Conservation (phyloP, 2,888 invertebrate genomes). For the Drosophila birchii region DNA sequence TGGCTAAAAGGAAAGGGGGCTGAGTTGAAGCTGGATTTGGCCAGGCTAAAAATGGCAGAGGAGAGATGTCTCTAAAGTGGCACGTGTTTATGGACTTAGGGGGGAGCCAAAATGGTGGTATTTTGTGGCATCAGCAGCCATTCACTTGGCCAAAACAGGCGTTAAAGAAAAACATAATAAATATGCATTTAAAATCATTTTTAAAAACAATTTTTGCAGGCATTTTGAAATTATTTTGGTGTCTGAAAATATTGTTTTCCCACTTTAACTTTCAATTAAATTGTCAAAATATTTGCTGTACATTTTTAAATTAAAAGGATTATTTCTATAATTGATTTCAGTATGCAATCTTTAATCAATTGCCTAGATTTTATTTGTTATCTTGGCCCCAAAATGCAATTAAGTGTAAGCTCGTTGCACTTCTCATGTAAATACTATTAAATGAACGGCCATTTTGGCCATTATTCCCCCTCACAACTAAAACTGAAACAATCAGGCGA, state of each 20-base stretch:
- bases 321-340: neutral
- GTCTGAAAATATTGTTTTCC: too few relatives aligned
- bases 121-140: constrained; percentile 46
- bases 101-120: constrained; percentile 41
- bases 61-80: constrained; percentile 55
- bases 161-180: neutral
- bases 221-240: neutral
- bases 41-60: constrained; percentile 15
- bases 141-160: constrained; percentile 28
- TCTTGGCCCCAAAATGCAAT: constrained; percentile 8
- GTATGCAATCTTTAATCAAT: neutral
- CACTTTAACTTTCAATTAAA: neutral
- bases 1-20: constrained; percentile 15
- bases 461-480: constrained; percentile 20
- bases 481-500: constrained; percentile 33
- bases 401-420: constrained; percentile 20
- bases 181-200: neutral
- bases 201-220: too few relatives aligned
- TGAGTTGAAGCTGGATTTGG: constrained; percentile 12
- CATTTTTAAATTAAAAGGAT: neutral
- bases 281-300: neutral
- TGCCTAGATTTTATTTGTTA: constrained; percentile 2
- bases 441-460: constrained; percentile 12
- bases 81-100: constrained; percentile 72
- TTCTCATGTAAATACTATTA: constrained; percentile 36